Evolutionary conservation across 2,113 vertebrate species (phyloP).

Genomic region (Xiphophorus couchianus): DNA sequence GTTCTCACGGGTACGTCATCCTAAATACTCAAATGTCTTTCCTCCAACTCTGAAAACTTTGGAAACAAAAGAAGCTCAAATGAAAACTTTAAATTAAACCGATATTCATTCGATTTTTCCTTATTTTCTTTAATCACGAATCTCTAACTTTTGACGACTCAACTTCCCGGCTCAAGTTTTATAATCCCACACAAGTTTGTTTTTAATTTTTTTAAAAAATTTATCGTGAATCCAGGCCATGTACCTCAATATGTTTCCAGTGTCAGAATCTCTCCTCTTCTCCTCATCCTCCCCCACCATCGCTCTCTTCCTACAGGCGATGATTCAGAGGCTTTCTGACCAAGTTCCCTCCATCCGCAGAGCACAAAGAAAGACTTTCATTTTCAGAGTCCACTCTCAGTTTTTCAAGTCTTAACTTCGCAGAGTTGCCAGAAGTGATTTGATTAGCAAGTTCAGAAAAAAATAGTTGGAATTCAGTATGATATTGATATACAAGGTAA

Average conservation of each 20-base stretch:
- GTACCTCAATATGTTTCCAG: conserved; percentile 5
- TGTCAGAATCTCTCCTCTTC: conserved; percentile 28
- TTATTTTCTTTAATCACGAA: too few species aligned
- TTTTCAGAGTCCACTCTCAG: neutral
- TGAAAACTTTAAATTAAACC: neutral
- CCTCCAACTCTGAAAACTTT: conserved; percentile 10
- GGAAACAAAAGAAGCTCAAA: neutral
- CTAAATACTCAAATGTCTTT: conserved; percentile 39
- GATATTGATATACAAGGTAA: too few species aligned
- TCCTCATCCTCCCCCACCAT: conserved; percentile 37
- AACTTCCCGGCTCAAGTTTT: conserved; percentile 5
- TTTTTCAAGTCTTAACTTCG: neutral
- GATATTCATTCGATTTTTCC: neutral
- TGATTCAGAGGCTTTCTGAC: conserved; percentile 52
- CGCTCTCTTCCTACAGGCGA: conserved; percentile 39
- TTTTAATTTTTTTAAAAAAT: too few species aligned
- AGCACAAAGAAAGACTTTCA: neutral
- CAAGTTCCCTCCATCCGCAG: conserved; percentile 15
- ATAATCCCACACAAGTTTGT: neutral
- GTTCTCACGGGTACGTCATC: conserved; percentile 53
- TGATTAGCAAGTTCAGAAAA: neutral
- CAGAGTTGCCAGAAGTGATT: conserved; percentile 2
- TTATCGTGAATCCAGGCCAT: neutral
- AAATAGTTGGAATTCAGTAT: neutral
- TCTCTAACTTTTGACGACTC: neutral